Evolutionary conservation across 2,113 vertebrate species (phyloP), one percentile per base, ranked within the genome.

Genomic region (Oophaga pumilio): DNA sequence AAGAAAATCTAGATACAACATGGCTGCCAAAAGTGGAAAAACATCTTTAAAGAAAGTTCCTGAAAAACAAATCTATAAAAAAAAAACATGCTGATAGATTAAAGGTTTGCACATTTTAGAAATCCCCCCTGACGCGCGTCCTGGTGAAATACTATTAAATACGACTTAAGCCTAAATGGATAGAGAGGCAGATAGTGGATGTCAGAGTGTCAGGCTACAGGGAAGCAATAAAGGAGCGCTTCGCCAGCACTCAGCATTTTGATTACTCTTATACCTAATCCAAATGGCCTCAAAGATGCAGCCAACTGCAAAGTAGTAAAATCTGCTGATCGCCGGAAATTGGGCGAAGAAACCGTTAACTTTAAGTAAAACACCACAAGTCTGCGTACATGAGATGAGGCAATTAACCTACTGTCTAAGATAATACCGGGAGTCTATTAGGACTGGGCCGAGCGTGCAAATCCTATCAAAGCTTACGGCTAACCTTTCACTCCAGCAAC

Each of bases 321-420:
- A 88, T 88, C 87, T 88, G 81, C 87, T 88, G 87, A 88, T 88
- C 80, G 15, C 49, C 13, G 69, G n/a, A 84, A 84, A 88, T 78
- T 66, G 81, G 3, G 71, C 26, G 13, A 68, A 83, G 49, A 62
- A 82, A 82, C 43, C 10, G 68, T 74, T 82, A 82, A 81, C 86
- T 87, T 82, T 87, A 87, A 87, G 56, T 68, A 87, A 87, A 81
- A 49, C 26, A 59, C 17, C 69, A 59, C 8, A 43, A 53, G 74
- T 66, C 59, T 26, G 56, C 53, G 49, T 71, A 73, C 33, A 69
- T 62, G 13, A 82, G 22, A 43, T 43, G 5, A 82, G 28, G 53
- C 76, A 74, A 81, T 82, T 82, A 74, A 82, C 66, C 86, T 62
- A 7, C 33, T 20, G 71, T 26, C 66, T 85, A 78, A 77, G 17